Evolutionary conservation across 1,140 invertebrate genomes (phyloP), one percentile per base, ranked within the genome.

Genomic region (Ips nitidus): DNA sequence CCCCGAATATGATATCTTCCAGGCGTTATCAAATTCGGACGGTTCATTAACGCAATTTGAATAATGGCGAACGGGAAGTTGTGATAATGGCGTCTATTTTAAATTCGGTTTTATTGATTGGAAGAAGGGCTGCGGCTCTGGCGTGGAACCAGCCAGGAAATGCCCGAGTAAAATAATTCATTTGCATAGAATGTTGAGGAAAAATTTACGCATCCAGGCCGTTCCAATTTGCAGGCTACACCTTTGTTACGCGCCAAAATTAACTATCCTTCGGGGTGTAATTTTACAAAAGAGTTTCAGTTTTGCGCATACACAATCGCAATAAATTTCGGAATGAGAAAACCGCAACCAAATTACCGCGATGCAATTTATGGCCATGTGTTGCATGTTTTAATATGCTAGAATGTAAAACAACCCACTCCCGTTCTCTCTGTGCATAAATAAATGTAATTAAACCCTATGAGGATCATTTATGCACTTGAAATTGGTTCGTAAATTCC

Each of bases 21-120:
- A 69, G 60, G 72, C 72, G 72, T 77, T 78, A 77, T 78, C 77
- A 78, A 76, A 78, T 77, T 76, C 73, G 69, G 71, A 77, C 75
- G 75, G 76, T 76, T 75, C 76, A 78, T 78, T 78, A 78, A 76
- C 77, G 74, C 77, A 75, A 76, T 77, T 77, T 73, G 74, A 75
- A 73, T 71, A 78, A 78, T 74, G 77, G 73, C 70, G 71, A 36
- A 37, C 66, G n/a, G n/a, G 6, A 22, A 22, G 22, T 22, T 22
- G 22, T 22, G 7, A 50, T 8, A 56, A 56, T 56, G 22, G 53
- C 53, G 53, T 37, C 53, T 2, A 36, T 37, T 56, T 38, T 36
- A 56, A 56, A 56, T 56, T 38, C n/a, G 38, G 3, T 56, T 56
- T 56, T 56, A 50, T 50, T 22, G 22, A 22, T 22, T 22, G 22